phyloP scores from a whole-genome alignment of 37 sponge, comb jelly and placozoan genomes.

The Amphimedon queenslandica region DNA sequence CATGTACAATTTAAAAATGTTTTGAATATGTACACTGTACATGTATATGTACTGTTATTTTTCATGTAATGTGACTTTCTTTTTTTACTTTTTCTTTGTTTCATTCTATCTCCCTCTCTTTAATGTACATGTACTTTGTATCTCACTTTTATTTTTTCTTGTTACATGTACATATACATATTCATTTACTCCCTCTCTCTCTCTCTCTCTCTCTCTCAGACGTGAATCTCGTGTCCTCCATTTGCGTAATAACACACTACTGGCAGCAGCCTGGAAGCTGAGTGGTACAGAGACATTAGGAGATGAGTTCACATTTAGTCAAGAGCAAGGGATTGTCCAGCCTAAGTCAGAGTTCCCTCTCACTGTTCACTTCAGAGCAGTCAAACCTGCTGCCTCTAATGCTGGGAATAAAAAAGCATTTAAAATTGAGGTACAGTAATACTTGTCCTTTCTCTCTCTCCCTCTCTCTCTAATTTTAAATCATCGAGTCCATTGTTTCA shows the following conservation, averaged over 20 bases:
- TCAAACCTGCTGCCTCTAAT: constrained; percentile 67
- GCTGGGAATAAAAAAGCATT: constrained; percentile 81
- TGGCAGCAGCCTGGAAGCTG: constrained; percentile 94
- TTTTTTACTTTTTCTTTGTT: not conserved
- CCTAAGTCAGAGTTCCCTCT: constrained; percentile 85
- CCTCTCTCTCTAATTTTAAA: too few relatives aligned
- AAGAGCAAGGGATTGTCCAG: constrained; percentile 90
- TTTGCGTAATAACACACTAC: constrained; percentile 77
- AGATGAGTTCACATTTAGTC: constrained; percentile 91
- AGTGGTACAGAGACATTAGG: constrained; percentile 84
- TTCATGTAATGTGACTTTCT: not conserved
- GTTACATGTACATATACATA: too few relatives aligned
- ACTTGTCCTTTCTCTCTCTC: too few relatives aligned
- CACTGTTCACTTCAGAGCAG: constrained; percentile 83
- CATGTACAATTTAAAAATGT: too few relatives aligned
- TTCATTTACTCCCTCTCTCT: too few relatives aligned
- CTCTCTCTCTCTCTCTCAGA: constrained; percentile 44
- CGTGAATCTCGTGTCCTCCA: constrained; percentile 79
- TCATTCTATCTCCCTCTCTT: not conserved
- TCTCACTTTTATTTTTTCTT: not conserved
- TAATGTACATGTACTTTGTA: constrained; percentile 2
- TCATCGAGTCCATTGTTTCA: too few relatives aligned
- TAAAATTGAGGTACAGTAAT: constrained; percentile 64
- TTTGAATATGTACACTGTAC: too few relatives aligned
- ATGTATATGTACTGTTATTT: too few relatives aligned